phyloP scores from a whole-genome alignment of 2,797 vertebrate genomes.

The Melanotaenia trifasciata region DNA sequence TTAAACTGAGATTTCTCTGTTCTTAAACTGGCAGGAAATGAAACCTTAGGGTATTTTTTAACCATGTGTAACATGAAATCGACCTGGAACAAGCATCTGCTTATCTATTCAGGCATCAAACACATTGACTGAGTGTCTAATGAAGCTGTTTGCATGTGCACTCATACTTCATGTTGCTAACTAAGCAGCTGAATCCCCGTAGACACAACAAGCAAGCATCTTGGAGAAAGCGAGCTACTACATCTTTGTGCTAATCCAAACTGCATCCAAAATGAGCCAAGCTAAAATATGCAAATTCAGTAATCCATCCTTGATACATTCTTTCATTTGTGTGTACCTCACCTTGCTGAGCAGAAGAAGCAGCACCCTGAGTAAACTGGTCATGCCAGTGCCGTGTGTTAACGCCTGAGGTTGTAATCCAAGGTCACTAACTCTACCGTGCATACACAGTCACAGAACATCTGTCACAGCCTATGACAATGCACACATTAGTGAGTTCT shows the following conservation, averaged over 20 bases:
- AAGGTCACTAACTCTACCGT: conserved; percentile 58
- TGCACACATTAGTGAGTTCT: conserved; percentile 24
- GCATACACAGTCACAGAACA: conserved; percentile 28
- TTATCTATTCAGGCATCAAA: conserved; percentile 14
- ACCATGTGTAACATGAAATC: not conserved
- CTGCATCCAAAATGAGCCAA: conserved; percentile 19
- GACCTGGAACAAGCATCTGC: conserved; percentile 10
- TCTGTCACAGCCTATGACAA: conserved; percentile 29
- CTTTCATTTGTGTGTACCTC: conserved; percentile 11
- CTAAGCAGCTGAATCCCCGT: conserved; percentile 62
- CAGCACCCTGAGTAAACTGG: conserved; percentile 26
- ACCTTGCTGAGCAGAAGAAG: conserved; percentile 27
- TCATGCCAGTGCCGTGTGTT: conserved; percentile 52
- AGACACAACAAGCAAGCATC: conserved; percentile 49
- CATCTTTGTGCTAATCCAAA: conserved; percentile 25
- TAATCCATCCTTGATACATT: conserved; percentile 24
- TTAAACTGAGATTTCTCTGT: not conserved
- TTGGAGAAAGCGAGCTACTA: conserved; percentile 36
- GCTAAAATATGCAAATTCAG: conserved; percentile 18
- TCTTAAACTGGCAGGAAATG: not conserved
- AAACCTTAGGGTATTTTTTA: not conserved
- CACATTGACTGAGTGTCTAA: conserved; percentile 27
- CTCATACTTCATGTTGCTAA: conserved; percentile 37
- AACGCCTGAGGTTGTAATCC: conserved; percentile 44
- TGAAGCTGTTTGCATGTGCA: conserved; percentile 38